Base-by-base conservation (phyloP, 2,888 invertebrate species). In the Callyntrura sp. region DNA sequence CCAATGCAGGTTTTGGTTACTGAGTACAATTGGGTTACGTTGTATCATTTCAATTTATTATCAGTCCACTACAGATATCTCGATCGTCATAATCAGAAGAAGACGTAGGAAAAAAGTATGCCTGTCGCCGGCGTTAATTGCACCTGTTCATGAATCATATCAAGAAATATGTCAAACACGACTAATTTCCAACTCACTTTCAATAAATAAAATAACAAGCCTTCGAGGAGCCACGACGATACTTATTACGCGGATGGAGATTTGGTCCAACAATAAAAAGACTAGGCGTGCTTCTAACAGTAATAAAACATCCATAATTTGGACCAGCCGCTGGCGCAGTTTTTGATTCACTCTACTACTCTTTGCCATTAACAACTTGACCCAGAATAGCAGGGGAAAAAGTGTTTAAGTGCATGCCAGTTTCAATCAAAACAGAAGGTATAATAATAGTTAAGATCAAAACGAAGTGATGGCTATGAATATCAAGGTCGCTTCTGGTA, bases 81-180 rank as follows among this genome's bases (percentile, higher is more conserved):
- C 14, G 25, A 65, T 78, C 68, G 57, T 17, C n/a, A n/a, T n/a
- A n/a, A n/a, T 0, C 17, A 79, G 45, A 48, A 23, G 20, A 25
- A 79, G n/a, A 14, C n/a, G n/a, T n/a, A n/a, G n/a, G n/a, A n/a
- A 65, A 76, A 79, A 82, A 88, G 76, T 28, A 60, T 76, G 83
- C 82, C 88, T 88, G 88, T 88, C 88, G 83, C 88, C 88, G 68
- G 73, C 55, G n/a, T 82, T 88, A 88, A 88, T 88, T 88, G 88
- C 88, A 83, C 83, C 83, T 76, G 62, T 76, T 73, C 88, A 76
- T 83, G 76, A 83, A 83, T 88, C 88, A 88, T 88, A 88, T 88
- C 83, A 76, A 17, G 28, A 23, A 60, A 20, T 55, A 82, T 88
- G 87, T 81, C 81, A 82, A 88, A 82, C 6, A 45, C 11, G 43